Base-by-base conservation (phyloP, 2,888 invertebrate genomes). In the Drosophila neutralis region DNA sequence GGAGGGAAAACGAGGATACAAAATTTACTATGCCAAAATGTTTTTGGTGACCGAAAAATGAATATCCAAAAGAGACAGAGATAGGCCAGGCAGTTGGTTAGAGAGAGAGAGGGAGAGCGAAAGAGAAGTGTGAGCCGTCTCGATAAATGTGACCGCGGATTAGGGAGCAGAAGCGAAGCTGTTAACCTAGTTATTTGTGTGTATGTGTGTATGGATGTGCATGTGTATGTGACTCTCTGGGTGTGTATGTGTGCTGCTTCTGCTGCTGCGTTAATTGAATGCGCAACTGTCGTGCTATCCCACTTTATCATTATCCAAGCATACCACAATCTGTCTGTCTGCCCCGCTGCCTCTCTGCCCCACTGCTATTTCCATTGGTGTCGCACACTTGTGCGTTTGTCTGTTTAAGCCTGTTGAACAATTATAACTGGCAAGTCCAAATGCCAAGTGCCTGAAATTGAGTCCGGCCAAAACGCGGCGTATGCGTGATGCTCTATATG, bases 371-470 rank as follows among this genome's bases (percentile, higher is more conserved):
- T 51, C 27, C 56, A 21, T 36, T 35, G 24, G 4, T 53, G 53
- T 35, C 48, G 49, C 68, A 48, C 66, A 68, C 75, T 69, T 70
- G 60, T 71, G 63, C 80, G 75, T 76, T 76, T 82, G 76, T 83
- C 78, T 87, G 89, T 89, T 84, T 89, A 87, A 89, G 84, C 84
- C 84, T 84, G 84, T 84, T 84, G 84, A 84, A 89, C 84, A 89
- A 84, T 84, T 84, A 84, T 84, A 89, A 74, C 84, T 83, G 89
- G 87, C 72, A 83, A 83, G 87, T 89, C 84, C 89, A 84, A 89
- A 89, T 89, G 89, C 84, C 89, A 89, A 84, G 84, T 89, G 84
- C 89, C 84, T 84, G 84, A 84, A 84, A 84, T 84, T 83, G 84
- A 84, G 84, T 84, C 87, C 89, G 84, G 79, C 83, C 79, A 73